These are phyloP conservation scores for Motacilla alba DNA, from an alignment of 2,113 vertebrate species.

Conservation along the genomic window DNA sequence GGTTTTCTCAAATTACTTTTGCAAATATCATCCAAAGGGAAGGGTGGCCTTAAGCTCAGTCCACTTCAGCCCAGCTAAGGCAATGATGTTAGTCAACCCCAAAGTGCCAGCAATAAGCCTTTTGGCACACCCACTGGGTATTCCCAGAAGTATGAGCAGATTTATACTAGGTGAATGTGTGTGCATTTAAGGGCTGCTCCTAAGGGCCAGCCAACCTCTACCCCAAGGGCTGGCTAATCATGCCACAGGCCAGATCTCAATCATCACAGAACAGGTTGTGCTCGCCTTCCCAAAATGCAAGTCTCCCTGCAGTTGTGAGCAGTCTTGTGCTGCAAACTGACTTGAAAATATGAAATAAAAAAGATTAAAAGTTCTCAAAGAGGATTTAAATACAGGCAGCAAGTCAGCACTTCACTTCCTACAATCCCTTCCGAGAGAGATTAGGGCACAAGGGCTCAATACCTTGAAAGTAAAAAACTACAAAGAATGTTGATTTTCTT, in stretches of 20 bases:
- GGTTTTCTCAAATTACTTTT: slow-evolving; percentile 14
- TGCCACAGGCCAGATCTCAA: not conserved
- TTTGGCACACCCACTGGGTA: not conserved
- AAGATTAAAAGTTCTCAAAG: slow-evolving; percentile 56
- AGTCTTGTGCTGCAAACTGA: not conserved
- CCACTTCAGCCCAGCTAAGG: not conserved
- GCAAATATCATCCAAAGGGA: not conserved
- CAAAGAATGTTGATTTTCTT: slow-evolving; percentile 46
- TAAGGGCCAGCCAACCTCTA: not conserved
- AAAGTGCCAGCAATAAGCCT: not conserved
- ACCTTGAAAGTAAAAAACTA: slow-evolving; percentile 48
- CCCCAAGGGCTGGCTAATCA: not conserved
- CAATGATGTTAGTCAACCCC: not conserved
- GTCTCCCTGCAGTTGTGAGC: not conserved
- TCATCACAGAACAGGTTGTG: not conserved
- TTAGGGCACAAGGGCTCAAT: slow-evolving; percentile 37
- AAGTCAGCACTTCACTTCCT: slow-evolving; percentile 56
- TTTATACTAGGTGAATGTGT: not conserved
- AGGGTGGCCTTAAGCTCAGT: not conserved
- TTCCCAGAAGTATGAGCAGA: not conserved
- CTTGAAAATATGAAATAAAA: slow-evolving; percentile 43
- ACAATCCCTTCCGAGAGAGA: slow-evolving; percentile 36
- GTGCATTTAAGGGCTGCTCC: not conserved
- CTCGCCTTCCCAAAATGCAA: not conserved
- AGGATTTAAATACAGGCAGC: slow-evolving; percentile 55